Base-by-base conservation (phyloP, 2,888 invertebrate species). In the Girardia tigrina region DNA sequence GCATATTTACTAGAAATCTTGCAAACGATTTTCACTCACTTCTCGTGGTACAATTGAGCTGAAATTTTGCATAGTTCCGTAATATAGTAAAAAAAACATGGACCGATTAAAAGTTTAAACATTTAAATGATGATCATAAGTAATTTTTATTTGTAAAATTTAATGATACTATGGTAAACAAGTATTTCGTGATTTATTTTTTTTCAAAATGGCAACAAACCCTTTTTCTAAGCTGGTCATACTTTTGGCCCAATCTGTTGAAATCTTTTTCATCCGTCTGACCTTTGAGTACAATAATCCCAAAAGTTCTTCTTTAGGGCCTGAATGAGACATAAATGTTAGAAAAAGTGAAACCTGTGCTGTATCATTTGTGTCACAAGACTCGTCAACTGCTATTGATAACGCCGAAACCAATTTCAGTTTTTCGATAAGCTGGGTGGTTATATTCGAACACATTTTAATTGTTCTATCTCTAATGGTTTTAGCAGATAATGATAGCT, bases 121-220 rank as follows among this genome's bases (percentile, higher is more conserved):
- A n/a, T n/a, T n/a, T n/a, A n/a, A n/a, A n/a, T n/a, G n/a, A n/a
- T n/a, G n/a, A n/a, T n/a, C n/a, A n/a, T n/a, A n/a, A n/a, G n/a
- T n/a, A n/a, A n/a, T n/a, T n/a, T n/a, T n/a, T n/a, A n/a, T n/a
- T n/a, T n/a, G n/a, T n/a, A n/a, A n/a, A n/a, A n/a, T n/a, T n/a
- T n/a, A 75, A 75, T 70, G 26, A 70, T 70, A 70, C 71, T 28
- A 75, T 73, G 75, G 70, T 75, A 75, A 70, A 27, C 70, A 20
- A 75, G 70, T 26, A 75, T 70, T 16, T 75, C 75, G 70, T 75
- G 4, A 27, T 70, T 70, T 26, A 70, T 75, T 75, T 74, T 70
- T 4, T 75, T 73, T 75, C 4, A 75, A 75, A 26, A 75, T n/a
- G n/a, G n/a, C 4, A 26, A 36, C 70, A 27, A 75, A 75, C 1